Base-by-base conservation (phyloP, 2,113 vertebrate species). In the Osmerus eperlanus region DNA sequence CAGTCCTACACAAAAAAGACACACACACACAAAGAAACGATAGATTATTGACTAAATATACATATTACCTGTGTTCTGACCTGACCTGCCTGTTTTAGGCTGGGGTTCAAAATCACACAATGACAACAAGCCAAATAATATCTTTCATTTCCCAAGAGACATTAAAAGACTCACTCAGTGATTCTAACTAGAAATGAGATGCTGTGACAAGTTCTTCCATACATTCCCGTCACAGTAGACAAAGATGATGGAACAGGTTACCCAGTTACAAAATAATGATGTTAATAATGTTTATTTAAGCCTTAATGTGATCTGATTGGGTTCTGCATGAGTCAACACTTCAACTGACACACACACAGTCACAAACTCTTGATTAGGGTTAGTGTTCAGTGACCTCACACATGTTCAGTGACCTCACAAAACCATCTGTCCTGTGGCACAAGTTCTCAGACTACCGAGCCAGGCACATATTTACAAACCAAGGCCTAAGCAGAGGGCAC, bases 251-350 rank as follows among this genome's bases (percentile, higher is more conserved):
- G 55, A 60, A 13, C 58, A 51, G 5, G 69, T 60, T 32, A 28
- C 65, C 41, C 71, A 66, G 11, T 71, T n/a, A 71, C 19, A 21
- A 68, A 66, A 32, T 18, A 29, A 76, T 62, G 16, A 68, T 18
- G 25, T 28, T 28, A 28, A 28, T 28, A 28, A 28, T 68, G 70
- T 53, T 47, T 73, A 52, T 61, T 66, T 51, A 16, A 72, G 62
- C 36, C 14, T 60, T 67, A 60, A 67, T 73, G 65, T 47, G 55
- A 52, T 7, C n/a, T 14, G 61, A 52, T 52, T n/a, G 28, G 7
- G 4, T 23, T 60, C 54, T 18, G 52, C 8, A 29, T 36, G 16
- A 65, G 16, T 53, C 51, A 60, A 70, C 68, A 47, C 41, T 12
- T 47, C 41, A 47, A 47, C 41, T 47, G 41, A 70, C 32, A 70